phyloP scores from a whole-genome alignment of 2,888 invertebrate species.

The Drosophila formosana region DNA sequence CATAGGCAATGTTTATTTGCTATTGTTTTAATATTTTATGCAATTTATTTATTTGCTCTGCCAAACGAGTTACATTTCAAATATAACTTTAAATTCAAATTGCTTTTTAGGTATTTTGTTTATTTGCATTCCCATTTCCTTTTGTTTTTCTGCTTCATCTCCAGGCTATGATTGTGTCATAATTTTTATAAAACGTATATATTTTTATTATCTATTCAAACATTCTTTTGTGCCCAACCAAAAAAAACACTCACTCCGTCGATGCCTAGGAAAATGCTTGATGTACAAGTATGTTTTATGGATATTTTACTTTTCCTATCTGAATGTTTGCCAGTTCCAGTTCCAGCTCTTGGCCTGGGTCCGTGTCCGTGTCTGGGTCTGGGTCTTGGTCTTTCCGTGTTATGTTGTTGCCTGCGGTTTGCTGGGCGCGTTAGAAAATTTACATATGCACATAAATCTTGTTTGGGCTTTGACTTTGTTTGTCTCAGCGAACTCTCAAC shows the following conservation, averaged over 20 bases:
- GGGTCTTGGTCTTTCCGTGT: conserved; percentile 11
- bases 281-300: conserved; percentile 53
- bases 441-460: conserved; percentile 79
- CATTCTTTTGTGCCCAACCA: conserved; percentile 23
- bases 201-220: conserved; percentile 38
- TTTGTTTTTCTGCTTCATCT: conserved; percentile 4
- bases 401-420: conserved; percentile 65
- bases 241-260: not conserved
- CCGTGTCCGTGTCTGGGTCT: conserved; percentile 1
- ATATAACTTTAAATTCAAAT: conserved; percentile 29
- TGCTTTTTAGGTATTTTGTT: conserved; percentile 16
- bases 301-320: conserved; percentile 58
- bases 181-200: conserved; percentile 32
- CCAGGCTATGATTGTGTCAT: conserved; percentile 25
- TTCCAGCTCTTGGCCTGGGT: conserved; percentile 12
- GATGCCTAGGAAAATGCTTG: conserved; percentile 7
- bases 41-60: not conserved
- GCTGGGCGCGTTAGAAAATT: conserved; percentile 61
- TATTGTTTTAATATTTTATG: not conserved
- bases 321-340: conserved; percentile 57
- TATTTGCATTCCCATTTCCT: conserved; percentile 24
- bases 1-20: not conserved
- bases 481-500: conserved; percentile 30
- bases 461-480: conserved; percentile 73
- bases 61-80: conserved; percentile 8